Percentiles rank a stretch among this genome's conserved stretches.
These are phyloP conservation scores for Chloebia gouldiae DNA, from an alignment of 2,113 vertebrate genomes.

Conservation along the genomic window DNA sequence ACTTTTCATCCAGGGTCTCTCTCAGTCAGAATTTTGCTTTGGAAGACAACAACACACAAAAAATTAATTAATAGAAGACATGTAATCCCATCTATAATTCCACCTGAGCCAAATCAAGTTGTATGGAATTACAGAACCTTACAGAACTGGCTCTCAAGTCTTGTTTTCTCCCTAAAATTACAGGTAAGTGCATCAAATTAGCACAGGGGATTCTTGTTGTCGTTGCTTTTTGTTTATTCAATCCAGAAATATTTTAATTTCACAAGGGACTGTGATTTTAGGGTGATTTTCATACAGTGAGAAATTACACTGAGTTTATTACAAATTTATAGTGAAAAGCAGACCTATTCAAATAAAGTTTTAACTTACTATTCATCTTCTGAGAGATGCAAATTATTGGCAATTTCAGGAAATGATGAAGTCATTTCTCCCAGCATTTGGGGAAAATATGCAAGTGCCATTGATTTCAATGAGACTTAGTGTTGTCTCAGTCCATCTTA, in stretches of 20 bases:
- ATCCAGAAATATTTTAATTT: background rate
- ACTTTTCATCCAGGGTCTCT: background rate
- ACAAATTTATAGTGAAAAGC: background rate
- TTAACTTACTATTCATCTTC: background rate
- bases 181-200: background rate
- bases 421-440: background rate
- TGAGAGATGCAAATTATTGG: background rate
- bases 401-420: background rate
- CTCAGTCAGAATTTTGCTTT: background rate
- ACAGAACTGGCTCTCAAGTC: background rate
- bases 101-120: background rate
- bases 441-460: background rate
- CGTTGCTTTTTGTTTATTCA: background rate
- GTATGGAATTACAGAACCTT: background rate
- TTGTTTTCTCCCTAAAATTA: background rate
- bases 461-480: background rate
- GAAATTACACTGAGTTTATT: background rate
- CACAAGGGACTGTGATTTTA: background rate
- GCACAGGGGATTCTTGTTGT: rapidly evolving
- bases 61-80: background rate
- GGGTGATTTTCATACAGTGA: background rate
- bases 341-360: background rate
- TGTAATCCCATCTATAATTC: background rate
- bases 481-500: background rate
- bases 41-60: background rate